Percentiles rank a stretch among this genome's conserved stretches.
Conservation (phyloP, 2,797 vertebrate species). For the Heterohyrax brucei region DNA sequence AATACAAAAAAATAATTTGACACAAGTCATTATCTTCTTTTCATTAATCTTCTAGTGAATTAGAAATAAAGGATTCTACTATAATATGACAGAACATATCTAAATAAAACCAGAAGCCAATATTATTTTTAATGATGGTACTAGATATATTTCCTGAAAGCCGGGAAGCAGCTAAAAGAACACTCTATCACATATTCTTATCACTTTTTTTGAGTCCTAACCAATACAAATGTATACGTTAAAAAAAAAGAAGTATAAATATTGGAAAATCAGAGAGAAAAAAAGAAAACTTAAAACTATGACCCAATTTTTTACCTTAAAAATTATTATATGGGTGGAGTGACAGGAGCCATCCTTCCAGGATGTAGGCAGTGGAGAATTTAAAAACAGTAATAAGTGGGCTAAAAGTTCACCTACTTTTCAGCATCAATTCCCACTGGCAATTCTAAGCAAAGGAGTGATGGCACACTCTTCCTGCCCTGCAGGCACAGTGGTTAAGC, state of each 20-base stretch:
- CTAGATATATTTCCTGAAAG: not conserved
- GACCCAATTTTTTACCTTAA: not conserved
- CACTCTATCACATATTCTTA: not conserved
- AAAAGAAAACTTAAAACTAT: not conserved
- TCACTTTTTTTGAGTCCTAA: constrained; percentile 12
- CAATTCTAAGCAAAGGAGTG: constrained; percentile 11
- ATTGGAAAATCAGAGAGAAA: constrained; percentile 33
- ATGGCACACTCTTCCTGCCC: not conserved
- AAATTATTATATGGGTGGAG: not conserved
- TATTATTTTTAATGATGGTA: not conserved
- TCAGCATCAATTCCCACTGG: not conserved
- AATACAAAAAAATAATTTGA: not conserved
- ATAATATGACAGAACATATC: not conserved
- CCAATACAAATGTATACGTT: not conserved
- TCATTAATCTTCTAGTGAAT: not conserved
- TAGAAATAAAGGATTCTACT: not conserved
- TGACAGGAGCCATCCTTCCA: not conserved
- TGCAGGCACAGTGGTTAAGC: no score
- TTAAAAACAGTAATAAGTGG: not conserved
- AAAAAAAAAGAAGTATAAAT: not conserved
- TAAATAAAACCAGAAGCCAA: not conserved
- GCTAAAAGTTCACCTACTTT: not conserved
- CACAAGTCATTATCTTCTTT: not conserved
- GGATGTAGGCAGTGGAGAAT: not conserved
- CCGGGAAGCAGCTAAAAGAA: not conserved